Conservation (phyloP, 1,140 invertebrate species). For the Anadara kagoshimensis region DNA sequence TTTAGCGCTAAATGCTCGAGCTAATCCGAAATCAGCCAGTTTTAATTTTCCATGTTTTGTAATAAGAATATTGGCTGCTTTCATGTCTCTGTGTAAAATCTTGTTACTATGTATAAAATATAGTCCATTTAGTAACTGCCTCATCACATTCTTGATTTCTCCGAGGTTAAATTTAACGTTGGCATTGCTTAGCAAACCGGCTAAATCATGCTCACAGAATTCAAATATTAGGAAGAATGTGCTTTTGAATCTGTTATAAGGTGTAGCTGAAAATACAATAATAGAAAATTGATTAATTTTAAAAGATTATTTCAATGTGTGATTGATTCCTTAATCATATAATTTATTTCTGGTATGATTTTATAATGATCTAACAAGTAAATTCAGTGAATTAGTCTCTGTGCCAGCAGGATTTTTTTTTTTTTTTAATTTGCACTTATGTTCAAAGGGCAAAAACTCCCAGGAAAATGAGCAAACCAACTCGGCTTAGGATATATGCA, state of each 20-base stretch:
- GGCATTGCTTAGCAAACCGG: slow-evolving; percentile 95
- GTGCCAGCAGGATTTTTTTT: too few species aligned
- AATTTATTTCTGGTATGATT: too few species aligned
- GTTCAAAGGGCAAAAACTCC: too few species aligned
- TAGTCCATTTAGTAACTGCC: slow-evolving; percentile 96
- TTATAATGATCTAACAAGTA: too few species aligned
- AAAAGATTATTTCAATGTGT: too few species aligned
- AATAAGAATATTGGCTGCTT: slow-evolving; percentile 98
- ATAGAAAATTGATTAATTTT: too few species aligned
- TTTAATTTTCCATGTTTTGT: slow-evolving; percentile 92
- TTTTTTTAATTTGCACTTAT: too few species aligned
- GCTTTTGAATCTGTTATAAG: slow-evolving; percentile 86
- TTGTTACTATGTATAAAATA: slow-evolving; percentile 99
- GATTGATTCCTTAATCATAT: too few species aligned
- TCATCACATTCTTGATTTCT: slow-evolving; percentile 98
- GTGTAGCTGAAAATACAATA: slow-evolving; percentile 79
- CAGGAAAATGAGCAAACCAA: too few species aligned
- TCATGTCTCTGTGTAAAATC: slow-evolving; percentile 96
- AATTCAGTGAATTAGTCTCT: too few species aligned
- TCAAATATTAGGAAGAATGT: slow-evolving; percentile 99
- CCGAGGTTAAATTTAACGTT: slow-evolving; percentile 97
- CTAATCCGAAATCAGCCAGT: slow-evolving; percentile 77
- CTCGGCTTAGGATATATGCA: too few species aligned
- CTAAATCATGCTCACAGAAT: slow-evolving; percentile 99
- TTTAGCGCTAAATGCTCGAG: slow-evolving; percentile 84